Evolutionary conservation across 1,140 invertebrate genomes (phyloP).

Genomic region (Caenorhabditis tropicalis): DNA sequence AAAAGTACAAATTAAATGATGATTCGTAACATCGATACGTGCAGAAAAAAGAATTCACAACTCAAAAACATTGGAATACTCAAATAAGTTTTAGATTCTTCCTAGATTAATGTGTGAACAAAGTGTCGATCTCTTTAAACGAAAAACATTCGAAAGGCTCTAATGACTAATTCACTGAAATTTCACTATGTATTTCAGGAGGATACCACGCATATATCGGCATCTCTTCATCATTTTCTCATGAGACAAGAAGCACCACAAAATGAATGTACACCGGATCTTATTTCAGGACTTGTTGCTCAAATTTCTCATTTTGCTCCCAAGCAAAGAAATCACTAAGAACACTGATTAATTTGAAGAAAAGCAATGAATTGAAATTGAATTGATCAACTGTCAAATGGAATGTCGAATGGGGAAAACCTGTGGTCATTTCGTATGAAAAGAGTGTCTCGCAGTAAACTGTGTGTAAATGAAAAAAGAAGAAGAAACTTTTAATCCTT

Average conservation of each 20-base stretch:
- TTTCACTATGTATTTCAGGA: neutral
- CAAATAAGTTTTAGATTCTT: too few species aligned
- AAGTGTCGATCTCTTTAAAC: too few species aligned
- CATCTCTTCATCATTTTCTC: neutral
- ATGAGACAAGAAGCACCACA: neutral
- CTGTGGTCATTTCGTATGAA: neutral
- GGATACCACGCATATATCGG: neutral
- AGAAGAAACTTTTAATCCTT: slow-evolving; percentile 19
- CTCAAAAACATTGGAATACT: too few species aligned
- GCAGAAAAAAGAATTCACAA: too few species aligned
- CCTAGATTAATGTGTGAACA: too few species aligned
- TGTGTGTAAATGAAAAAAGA: neutral
- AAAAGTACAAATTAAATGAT: too few species aligned
- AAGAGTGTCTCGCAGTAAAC: neutral
- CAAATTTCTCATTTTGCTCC: neutral
- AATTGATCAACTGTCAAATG: neutral
- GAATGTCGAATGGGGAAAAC: neutral
- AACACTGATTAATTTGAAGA: neutral
- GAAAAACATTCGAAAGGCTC: neutral
- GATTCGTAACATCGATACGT: too few species aligned
- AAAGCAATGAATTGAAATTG: too few species aligned
- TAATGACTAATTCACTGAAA: neutral
- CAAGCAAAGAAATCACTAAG: neutral
- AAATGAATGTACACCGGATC: neutral
- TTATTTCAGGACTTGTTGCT: neutral